phyloP scores from a whole-genome alignment of 2,113 vertebrate genomes.

The Antechinus stuartii region DNA sequence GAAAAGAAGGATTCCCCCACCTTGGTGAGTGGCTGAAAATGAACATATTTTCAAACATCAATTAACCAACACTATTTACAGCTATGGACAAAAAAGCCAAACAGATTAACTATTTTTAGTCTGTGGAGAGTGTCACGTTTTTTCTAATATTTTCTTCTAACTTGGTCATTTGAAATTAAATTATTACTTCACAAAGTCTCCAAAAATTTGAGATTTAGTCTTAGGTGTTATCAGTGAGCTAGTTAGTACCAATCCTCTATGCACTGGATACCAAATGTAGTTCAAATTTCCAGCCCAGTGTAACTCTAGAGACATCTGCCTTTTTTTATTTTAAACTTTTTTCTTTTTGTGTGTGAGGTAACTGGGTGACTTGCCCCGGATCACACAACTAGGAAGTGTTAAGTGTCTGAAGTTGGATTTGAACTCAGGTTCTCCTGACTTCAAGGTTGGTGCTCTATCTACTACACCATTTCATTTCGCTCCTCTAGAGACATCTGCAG shows the following conservation, averaged over 20 bases:
- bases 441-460: no score
- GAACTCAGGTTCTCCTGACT: no score
- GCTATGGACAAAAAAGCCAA: neutral
- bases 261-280: neutral
- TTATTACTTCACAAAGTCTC: slow-evolving; percentile 30
- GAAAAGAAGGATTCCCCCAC: neutral
- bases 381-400: no score
- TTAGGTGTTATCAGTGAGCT: neutral
- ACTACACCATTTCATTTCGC: no score
- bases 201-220: slow-evolving; percentile 13
- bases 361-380: no score
- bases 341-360: no score
- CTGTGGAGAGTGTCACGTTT: neutral
- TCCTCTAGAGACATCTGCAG: neutral
- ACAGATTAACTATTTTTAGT: neutral
- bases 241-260: neutral
- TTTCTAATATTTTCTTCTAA: neutral
- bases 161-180: slow-evolving; percentile 13
- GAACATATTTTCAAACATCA: neutral
- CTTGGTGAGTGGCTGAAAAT: neutral
- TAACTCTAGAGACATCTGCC: neutral
- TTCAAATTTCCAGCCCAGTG: neutral
- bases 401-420: no score
- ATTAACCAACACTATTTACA: neutral
- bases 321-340: no score